Evolutionary conservation across 2,797 vertebrate genomes (phyloP), one percentile per base, ranked within the genome.

Genomic region (Enteromius radiatus): DNA sequence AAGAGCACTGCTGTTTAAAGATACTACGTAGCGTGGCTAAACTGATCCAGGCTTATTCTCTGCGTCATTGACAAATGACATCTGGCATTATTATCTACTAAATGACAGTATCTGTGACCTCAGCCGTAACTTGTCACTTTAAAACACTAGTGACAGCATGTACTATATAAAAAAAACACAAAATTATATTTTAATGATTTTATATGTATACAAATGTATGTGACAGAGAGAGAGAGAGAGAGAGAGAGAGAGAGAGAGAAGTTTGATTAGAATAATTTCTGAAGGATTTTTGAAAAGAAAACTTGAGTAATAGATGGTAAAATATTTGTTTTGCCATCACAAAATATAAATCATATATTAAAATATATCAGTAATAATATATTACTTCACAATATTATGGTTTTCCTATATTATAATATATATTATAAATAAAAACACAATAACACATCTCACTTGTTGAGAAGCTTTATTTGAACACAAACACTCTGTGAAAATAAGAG

Each of bases 41-140:
- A 17, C 19, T 36, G 70, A 52, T 36, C 70, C 70, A 73, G 47
- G 2, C 5, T 64, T 3, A 64, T 31, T 77, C 21, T 41, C 38
- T 61, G 36, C 23, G 0, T 41, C 38, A 43, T 3, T 43, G 75
- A 64, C 52, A 75, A 75, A 75, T 75, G n/a, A 41, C 52, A 75
- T 59, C 21, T 59, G 31, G 33, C n/a, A 38, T 75, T 75, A 38
- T 75, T 75, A 75, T 38, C 21, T 38, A 59, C n/a, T 75, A 75
- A 74, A 54, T 74, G 19, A 36, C 2, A 52, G 47, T 73, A 73
- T 73, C 31, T 54, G 4, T 52, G 21, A 33, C 21, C 23, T 26
- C 33, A 38, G 8, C 15, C 36, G 1, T 59, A 15, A n/a, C 3
- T 61, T 43, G n/a, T 76, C 2, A 12, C 61, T 43, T 43, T 61